Base-by-base conservation (phyloP, 2,888 invertebrate species). In the Plagodis dolabraria region DNA sequence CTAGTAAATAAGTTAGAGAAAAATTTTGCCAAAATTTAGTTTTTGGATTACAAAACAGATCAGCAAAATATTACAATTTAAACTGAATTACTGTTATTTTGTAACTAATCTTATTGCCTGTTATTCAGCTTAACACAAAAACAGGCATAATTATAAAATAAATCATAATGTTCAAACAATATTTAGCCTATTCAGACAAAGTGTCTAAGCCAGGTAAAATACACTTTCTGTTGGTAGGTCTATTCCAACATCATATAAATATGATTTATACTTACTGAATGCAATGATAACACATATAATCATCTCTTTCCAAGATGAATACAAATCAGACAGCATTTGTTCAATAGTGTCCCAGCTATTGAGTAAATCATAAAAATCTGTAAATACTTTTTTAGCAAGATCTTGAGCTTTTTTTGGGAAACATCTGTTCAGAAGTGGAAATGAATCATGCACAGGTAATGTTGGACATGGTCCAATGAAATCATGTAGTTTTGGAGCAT, bases 301-400 rank as follows among this genome's bases (percentile, higher is more conserved):
- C 87, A 99, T 96, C 83, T 97, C 95, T 76, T 94, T 95, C 98
- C 98, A 98, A 43, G 97, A 96, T 62, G 96, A 95, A 80, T 97
- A 98, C 7, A 99, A 92, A 88, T 99, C 98, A 51, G 96, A 96
- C 40, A 98, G 90, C 82, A 98, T 95, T 88, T 98, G 97, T 85
- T 98, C 97, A 71, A 98, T 94, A 38, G 96, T 94, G 82, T 98
- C 97, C 96, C 98, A 97, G 72, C 96, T 96, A 80, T 98, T 98
- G 47, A 98, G 93, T 72, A 97, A 92, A 6, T 95, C 95, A 86
- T 97, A 97, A 71, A 98, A 94, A 80, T 96, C 96, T 50, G 93
- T 93, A 61, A 96, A 93, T 34, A 96, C 92, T 67, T 94, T 93
- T 43, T 93, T 89, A 0, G 95, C 93, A 8, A 95, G 86, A 55